Evolutionary conservation across 1,140 invertebrate genomes (phyloP), one percentile per base, ranked within the genome.

Genomic region (Cotesia glomerata): DNA sequence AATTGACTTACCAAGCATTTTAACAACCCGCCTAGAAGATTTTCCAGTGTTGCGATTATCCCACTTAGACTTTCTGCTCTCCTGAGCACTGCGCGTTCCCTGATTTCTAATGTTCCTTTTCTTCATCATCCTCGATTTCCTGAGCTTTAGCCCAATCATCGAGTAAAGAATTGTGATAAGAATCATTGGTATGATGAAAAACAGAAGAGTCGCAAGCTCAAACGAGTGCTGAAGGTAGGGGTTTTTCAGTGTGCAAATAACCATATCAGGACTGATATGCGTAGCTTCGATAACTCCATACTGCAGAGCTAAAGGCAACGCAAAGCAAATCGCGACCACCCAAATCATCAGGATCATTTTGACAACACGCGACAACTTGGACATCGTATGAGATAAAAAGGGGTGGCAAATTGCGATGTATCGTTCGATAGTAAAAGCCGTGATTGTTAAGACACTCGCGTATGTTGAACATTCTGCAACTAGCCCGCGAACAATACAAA

Each of bases 381-480:
- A 95, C 88, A 96, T 93, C 0, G 94, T 95, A 76, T 97, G 95
- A 0, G 95, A 92, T 69, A 94, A 87, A 75, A 98, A 93, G 0
- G 97, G 97, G 81, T 97, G 94, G 79, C 96, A 98, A 69, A 98
- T 98, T 0, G 96, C 97, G 4, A 98, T 90, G 83, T 98, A 99
- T 34, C 86, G 75, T 84, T 99, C 97, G 5, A 97, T 91, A 0
- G 97, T 98, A 85, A 99, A 99, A 0, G 95, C 95, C 0, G 94
- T 95, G 56, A 97, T 97, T 0, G 95, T 97, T 13, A 99, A 86
- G 0, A 98, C 94, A 5, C 96, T 97, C 0, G 97, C 96, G 84
- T 98, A 97, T 0, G 95, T 94, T 0, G 95, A 97, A 0, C 94
- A 96, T 82, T 98, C 97, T 0, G 95, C 93, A 0, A 95, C 90